These are phyloP conservation scores for Cottus gobio DNA, from an alignment of 2,113 vertebrate species.

Conservation along the genomic window DNA sequence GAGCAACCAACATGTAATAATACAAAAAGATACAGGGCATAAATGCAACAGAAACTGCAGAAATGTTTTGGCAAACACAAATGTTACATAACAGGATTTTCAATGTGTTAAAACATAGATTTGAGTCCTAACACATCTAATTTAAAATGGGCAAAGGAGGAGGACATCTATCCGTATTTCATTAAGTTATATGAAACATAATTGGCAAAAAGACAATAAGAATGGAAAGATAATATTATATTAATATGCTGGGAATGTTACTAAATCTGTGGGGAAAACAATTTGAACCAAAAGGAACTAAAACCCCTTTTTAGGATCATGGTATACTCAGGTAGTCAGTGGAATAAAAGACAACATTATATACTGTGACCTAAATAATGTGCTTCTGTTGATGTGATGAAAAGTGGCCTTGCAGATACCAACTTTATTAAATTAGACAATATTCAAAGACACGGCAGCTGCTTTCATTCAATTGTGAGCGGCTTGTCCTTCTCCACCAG, in stretches of 20 bases:
- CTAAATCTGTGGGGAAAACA: neutral
- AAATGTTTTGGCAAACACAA: conserved; percentile 39
- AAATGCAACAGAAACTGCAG: conserved; percentile 14
- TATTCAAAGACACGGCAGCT: neutral
- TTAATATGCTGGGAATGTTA: neutral
- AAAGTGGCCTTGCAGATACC: conserved; percentile 3
- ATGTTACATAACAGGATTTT: conserved; percentile 32
- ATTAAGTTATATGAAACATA: neutral
- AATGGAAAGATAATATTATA: conserved; percentile 2
- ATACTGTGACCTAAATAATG: conserved; percentile 25
- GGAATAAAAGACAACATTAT: conserved; percentile 2
- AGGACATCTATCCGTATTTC: neutral
- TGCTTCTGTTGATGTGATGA: conserved; percentile 31
- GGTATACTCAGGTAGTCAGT: neutral
- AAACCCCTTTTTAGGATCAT: conserved; percentile 12
- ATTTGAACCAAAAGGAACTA: neutral
- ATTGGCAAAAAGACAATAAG: conserved; percentile 16
- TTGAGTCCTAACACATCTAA: neutral
- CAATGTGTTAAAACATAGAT: conserved; percentile 15
- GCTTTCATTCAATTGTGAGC: conserved; percentile 38
- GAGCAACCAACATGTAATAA: conserved; percentile 17
- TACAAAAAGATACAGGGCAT: conserved; percentile 11
- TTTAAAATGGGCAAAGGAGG: conserved; percentile 5
- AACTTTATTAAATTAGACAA: conserved; percentile 24
- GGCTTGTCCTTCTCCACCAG: conserved; percentile 30